A percentile compares a stretch with the other conserved stretches of the same genome.
Evolutionary conservation across 2,113 vertebrate genomes (phyloP).

Genomic region (Pungitius pungitius): DNA sequence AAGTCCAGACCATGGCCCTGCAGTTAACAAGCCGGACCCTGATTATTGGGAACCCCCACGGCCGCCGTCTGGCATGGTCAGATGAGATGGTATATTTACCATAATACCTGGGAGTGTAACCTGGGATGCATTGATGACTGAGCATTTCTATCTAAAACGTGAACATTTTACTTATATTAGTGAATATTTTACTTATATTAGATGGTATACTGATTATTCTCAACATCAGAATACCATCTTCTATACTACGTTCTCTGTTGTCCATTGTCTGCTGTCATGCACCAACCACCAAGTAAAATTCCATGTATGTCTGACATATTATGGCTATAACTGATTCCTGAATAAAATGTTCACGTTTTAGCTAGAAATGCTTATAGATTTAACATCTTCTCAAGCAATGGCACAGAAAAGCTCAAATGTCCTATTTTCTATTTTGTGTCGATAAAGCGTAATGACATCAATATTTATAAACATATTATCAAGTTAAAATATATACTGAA

Average conservation of each 20-base stretch:
- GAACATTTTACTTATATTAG: neutral
- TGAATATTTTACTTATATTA: neutral
- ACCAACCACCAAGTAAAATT: too few species aligned
- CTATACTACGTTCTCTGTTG: too few species aligned
- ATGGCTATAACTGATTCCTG: too few species aligned
- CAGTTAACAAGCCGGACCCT: conserved; percentile 42
- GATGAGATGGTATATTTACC: conserved; percentile 45
- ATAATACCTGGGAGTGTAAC: conserved; percentile 24
- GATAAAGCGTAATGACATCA: neutral
- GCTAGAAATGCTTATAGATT: too few species aligned
- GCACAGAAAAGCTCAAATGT: too few species aligned
- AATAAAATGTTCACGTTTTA: too few species aligned
- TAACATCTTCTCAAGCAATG: too few species aligned
- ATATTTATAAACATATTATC: too few species aligned
- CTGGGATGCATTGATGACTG: conserved; percentile 26
- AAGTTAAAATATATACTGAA: too few species aligned
- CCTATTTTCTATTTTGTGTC: neutral
- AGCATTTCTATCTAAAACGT: neutral
- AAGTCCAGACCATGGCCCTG: conserved; percentile 9
- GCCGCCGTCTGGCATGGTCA: conserved; percentile 10
- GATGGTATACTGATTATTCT: neutral
- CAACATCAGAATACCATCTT: too few species aligned
- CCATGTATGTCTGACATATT: too few species aligned
- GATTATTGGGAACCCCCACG: neutral
- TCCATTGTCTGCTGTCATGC: too few species aligned